Conservation (phyloP, 2,797 vertebrate species). For the Rhadinocentrus ornatus region DNA sequence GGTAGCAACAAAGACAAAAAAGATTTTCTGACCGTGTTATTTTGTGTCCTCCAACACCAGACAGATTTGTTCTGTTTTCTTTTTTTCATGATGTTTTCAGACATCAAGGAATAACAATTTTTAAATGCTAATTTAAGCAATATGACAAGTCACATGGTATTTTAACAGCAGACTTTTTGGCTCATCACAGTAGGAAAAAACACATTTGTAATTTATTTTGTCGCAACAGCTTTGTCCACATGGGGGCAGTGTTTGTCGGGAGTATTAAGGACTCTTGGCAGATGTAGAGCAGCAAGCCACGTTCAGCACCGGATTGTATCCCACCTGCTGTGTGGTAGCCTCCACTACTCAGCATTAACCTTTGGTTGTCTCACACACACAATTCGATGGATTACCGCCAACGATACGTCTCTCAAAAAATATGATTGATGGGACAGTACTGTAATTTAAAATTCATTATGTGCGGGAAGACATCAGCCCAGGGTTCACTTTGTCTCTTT, state of each 20-base stretch:
- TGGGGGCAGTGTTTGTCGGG: slow-evolving; percentile 65
- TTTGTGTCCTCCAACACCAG: too few species aligned
- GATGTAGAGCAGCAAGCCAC: background rate
- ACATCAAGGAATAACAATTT: too few species aligned
- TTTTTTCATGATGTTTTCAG: too few species aligned
- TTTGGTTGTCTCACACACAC: slow-evolving; percentile 11
- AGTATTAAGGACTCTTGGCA: background rate
- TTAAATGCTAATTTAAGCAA: too few species aligned
- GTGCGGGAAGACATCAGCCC: slow-evolving; percentile 17
- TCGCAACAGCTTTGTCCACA: slow-evolving; percentile 49
- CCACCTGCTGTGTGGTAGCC: slow-evolving; percentile 55
- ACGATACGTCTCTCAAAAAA: slow-evolving; percentile 19
- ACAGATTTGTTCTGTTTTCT: too few species aligned
- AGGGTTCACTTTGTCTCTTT: slow-evolving; percentile 22
- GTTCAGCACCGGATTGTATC: slow-evolving; percentile 34
- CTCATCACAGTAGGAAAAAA: too few species aligned
- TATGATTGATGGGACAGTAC: slow-evolving; percentile 10
- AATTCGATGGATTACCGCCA: slow-evolving; percentile 30
- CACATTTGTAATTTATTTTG: too few species aligned
- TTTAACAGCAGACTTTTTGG: too few species aligned
- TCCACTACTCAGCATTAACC: slow-evolving; percentile 34
- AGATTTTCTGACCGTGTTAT: too few species aligned
- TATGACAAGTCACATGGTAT: too few species aligned
- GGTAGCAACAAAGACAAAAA: too few species aligned
- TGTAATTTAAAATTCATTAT: slow-evolving; percentile 31